phyloP scores from a whole-genome alignment of 2,797 vertebrate genomes.

The Salarias fasciatus region DNA sequence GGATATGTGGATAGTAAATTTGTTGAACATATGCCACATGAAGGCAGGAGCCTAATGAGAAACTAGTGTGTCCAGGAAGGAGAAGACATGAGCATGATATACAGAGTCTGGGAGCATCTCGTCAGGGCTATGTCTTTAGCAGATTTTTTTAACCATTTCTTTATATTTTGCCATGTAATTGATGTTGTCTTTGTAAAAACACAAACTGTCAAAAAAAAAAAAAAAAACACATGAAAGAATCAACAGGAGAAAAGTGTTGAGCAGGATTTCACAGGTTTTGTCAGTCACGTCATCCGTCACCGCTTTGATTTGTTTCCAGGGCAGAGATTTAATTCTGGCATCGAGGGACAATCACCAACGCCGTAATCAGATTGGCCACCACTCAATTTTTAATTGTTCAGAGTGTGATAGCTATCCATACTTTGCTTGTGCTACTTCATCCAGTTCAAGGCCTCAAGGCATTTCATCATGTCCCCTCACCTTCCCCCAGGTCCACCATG shows the following conservation, averaged over 20 bases:
- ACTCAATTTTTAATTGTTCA: too few relatives aligned
- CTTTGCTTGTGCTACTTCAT: not conserved
- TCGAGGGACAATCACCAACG: too few relatives aligned
- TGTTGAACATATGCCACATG: slow-evolving; percentile 68
- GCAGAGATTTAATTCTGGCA: too few relatives aligned
- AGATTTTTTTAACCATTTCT: slow-evolving; percentile 50
- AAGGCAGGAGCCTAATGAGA: slow-evolving; percentile 70
- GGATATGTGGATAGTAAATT: slow-evolving; percentile 62
- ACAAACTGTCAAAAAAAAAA: not conserved
- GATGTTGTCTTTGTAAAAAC: slow-evolving; percentile 24
- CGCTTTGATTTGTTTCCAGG: too few relatives aligned
- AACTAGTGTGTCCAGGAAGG: slow-evolving; percentile 76
- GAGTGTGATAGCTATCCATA: too few relatives aligned
- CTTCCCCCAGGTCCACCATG: slow-evolving; percentile 83
- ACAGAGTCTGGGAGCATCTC: slow-evolving; percentile 57
- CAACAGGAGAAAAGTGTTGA: too few relatives aligned
- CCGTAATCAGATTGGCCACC: too few relatives aligned
- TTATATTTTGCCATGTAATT: slow-evolving; percentile 48
- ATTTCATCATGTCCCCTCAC: slow-evolving; percentile 15
- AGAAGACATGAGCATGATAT: slow-evolving; percentile 71
- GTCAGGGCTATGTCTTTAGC: slow-evolving; percentile 56
- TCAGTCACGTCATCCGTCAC: too few relatives aligned
- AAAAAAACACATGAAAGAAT: not conserved
- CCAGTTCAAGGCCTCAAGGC: too few relatives aligned
- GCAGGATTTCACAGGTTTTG: not conserved